A percentile compares a stretch with the other conserved stretches of the same genome.
Conservation (phyloP, 2,797 vertebrate species). For the Pantherophis vulpinus region DNA sequence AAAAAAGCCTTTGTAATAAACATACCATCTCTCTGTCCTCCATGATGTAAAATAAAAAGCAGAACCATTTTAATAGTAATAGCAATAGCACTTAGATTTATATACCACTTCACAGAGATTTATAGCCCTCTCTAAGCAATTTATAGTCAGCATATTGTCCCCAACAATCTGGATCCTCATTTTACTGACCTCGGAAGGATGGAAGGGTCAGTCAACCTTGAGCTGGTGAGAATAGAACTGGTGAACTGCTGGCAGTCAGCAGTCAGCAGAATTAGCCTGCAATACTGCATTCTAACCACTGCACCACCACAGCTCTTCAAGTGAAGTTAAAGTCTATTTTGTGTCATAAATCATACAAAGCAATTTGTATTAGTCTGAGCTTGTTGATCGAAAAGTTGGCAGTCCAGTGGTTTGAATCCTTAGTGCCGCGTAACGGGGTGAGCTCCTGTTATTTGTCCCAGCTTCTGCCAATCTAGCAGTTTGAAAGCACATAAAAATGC, state of each 20-base stretch:
- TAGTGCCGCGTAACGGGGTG: no score
- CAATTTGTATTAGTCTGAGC: no score
- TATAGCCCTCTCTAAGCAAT: no score
- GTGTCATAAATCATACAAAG: neutral
- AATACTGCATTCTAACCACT: neutral
- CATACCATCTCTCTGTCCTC: slow-evolving; percentile 19
- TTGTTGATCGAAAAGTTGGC: no score
- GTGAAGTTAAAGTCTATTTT: neutral
- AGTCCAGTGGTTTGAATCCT: no score
- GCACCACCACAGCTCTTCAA: neutral
- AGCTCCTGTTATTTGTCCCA: no score
- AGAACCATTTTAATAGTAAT: neutral
- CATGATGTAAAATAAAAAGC: slow-evolving; percentile 45
- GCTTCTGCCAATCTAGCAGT: no score
- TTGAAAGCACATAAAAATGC: no score
- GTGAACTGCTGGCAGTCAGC: neutral
- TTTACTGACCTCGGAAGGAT: neutral
- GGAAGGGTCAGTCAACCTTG: neutral
- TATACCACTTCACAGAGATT: no score
- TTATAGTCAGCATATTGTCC: no score
- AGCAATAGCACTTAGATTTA: no score
- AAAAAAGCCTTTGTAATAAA: slow-evolving; percentile 39
- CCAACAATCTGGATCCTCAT: neutral
- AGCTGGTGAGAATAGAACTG: neutral
- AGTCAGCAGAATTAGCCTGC: neutral